A percentile compares a stretch with the other conserved stretches of the same genome.
Evolutionary conservation across 2,113 vertebrate species (phyloP).

Genomic region (Orientallactaga bullata): DNA sequence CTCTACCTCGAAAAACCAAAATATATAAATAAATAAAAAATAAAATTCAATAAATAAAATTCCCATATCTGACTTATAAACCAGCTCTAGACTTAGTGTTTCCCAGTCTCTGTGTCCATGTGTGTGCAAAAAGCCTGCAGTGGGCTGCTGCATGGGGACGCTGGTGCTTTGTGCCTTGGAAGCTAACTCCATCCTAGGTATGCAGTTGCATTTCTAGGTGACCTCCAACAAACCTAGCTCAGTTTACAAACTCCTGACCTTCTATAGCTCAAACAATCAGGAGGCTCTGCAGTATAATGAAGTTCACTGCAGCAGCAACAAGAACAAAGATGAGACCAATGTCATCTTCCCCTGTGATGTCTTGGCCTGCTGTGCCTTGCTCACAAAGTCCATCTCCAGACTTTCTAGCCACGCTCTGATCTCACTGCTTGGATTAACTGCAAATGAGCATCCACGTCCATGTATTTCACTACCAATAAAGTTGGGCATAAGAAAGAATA

Average conservation of each 20-base stretch:
- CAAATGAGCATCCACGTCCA: not conserved
- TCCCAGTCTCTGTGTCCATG: not conserved
- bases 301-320: not conserved
- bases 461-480: not conserved
- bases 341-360: not conserved
- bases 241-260: not conserved
- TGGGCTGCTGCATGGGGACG: not conserved
- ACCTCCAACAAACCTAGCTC: not conserved
- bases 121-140: not conserved
- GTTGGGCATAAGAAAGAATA: not conserved
- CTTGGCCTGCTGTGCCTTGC: not conserved
- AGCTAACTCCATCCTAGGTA: not conserved
- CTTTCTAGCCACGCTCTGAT: not conserved
- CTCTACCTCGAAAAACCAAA: too few relatives aligned
- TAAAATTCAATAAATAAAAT: too few relatives aligned
- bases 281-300: not conserved
- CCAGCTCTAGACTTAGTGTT: not conserved
- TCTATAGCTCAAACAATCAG: conserved; percentile 15
- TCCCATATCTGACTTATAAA: conserved; percentile 1
- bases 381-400: not conserved
- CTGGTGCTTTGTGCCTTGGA: not conserved
- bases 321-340: not conserved
- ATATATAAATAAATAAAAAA: too few relatives aligned
- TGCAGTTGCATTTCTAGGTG: not conserved
- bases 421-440: not conserved